These are phyloP conservation scores for Chironex yamaguchii DNA, from an alignment of 30 jellyfish, hydroid and myxozoan genomes.

Conservation along the genomic window DNA sequence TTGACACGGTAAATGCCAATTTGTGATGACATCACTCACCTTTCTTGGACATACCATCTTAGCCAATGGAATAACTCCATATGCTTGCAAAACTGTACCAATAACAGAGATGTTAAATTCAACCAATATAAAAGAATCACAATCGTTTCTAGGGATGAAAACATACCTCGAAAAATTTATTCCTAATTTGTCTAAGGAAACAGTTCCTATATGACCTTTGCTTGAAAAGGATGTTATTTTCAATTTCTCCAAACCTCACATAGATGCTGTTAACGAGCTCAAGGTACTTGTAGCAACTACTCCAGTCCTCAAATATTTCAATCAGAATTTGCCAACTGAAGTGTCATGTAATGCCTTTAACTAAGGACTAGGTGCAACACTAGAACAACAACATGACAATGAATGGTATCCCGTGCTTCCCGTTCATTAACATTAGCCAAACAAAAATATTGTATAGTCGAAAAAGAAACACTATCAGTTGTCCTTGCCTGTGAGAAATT, in stretches of 20 bases:
- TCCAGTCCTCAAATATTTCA: conserved; percentile 38
- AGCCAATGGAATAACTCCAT: conserved; percentile 53
- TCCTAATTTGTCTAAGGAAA: conserved; percentile 45
- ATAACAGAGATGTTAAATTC: conserved; percentile 49
- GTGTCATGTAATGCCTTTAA: conserved; percentile 42
- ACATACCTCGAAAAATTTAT: conserved; percentile 8
- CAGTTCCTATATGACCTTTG: conserved; percentile 52
- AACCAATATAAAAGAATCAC: conserved; percentile 52
- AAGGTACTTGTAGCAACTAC: background rate
- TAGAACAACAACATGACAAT: conserved; percentile 59
- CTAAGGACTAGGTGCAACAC: conserved; percentile 70
- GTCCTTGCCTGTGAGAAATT: background rate
- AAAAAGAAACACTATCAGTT: conserved; percentile 24
- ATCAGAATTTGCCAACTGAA: conserved; percentile 57
- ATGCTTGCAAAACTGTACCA: conserved; percentile 35
- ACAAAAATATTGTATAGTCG: conserved; percentile 60
- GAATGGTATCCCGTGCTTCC: conserved; percentile 83
- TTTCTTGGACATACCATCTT: conserved; percentile 55
- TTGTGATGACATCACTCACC: conserved; percentile 29
- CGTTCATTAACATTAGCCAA: conserved; percentile 70
- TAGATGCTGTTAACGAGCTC: conserved; percentile 57
- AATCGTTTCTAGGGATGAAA: conserved; percentile 60
- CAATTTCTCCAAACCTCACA: conserved; percentile 46
- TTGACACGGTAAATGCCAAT: conserved; percentile 50
- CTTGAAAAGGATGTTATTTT: conserved; percentile 52